Evolutionary conservation across 2,797 vertebrate genomes (phyloP).

Genomic region (Mormyrops attenuatus): DNA sequence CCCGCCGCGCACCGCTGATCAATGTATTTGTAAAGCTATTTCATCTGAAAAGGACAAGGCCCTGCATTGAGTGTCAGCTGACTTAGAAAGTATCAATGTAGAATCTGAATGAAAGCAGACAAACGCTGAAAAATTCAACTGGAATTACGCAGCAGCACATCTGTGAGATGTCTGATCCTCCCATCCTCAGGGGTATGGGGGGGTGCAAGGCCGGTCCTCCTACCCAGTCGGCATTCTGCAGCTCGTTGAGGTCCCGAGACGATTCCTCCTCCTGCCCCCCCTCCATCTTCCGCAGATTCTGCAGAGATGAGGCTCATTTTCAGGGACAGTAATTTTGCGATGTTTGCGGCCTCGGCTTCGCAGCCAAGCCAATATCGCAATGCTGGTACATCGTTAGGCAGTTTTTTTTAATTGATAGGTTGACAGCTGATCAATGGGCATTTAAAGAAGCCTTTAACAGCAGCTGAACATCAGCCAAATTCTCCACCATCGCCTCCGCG

Average conservation of each 20-base stretch:
- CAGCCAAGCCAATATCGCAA: not conserved
- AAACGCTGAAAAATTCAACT: not conserved
- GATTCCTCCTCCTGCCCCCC: constrained; percentile 60
- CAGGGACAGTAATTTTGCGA: not conserved
- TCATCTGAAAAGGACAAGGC: not conserved
- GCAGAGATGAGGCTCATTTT: constrained; percentile 3
- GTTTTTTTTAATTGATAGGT: not conserved
- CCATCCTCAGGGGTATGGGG: not conserved
- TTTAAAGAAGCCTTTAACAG: constrained; percentile 2
- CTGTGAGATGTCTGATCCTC: not conserved
- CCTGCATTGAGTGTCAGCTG: not conserved
- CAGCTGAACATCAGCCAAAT: not conserved
- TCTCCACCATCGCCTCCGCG: not conserved
- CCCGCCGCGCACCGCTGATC: not conserved
- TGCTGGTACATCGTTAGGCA: not conserved
- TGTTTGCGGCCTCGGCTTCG: not conserved
- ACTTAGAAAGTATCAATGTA: not conserved
- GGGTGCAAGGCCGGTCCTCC: constrained; percentile 27
- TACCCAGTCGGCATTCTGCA: constrained; percentile 96
- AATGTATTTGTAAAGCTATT: not conserved
- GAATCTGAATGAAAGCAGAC: not conserved
- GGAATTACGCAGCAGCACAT: not conserved
- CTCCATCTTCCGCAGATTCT: constrained; percentile 94
- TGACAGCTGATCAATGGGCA: constrained; percentile 6
- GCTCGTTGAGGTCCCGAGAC: constrained; percentile 76